Evolutionary conservation across 2,888 invertebrate species (phyloP), one percentile per base, ranked within the genome.

Genomic region (Trissonchulus sp.): DNA sequence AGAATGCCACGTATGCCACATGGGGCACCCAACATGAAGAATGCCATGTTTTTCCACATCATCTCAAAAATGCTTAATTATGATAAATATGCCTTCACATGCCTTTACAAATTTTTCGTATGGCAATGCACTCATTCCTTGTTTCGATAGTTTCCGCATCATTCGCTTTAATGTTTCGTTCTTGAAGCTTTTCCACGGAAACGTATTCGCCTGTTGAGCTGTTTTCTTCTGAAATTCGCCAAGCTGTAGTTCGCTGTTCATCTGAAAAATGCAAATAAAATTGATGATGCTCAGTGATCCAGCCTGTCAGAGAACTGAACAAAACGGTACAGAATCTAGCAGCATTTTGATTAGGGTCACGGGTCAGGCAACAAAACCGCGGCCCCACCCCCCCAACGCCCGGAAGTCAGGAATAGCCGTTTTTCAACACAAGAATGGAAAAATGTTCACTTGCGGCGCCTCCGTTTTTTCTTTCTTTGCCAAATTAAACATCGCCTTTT

Each of bases 41-140:
- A n/a, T n/a, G n/a, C n/a, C n/a, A n/a, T n/a, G n/a, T n/a, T n/a
- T n/a, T n/a, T n/a, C n/a, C n/a, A n/a, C n/a, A n/a, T n/a, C n/a
- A n/a, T n/a, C n/a, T n/a, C n/a, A n/a, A n/a, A n/a, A n/a, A n/a
- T n/a, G n/a, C n/a, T n/a, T n/a, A n/a, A n/a, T n/a, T n/a, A n/a
- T n/a, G n/a, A n/a, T n/a, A n/a, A n/a, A n/a, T n/a, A n/a, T 48
- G 48, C 65, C 34, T 33, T 36, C 2, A 37, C 79, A 78, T 76
- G 78, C 81, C 63, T 79, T 79, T 69, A 77, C 77, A 63, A 79
- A 79, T 34, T 78, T 77, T 1, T 77, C 77, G 18, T 77, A 76
- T 23, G 78, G 77, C 72, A 83, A 77, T 31, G 82, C 80, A 63
- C 80, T 81, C 81, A 83, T 81, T 74, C 83, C 83, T 76, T 83